These are phyloP conservation scores for Pachyrhynchus sulphureomaculatus DNA, from an alignment of 1,140 invertebrate genomes.

Conservation along the genomic window DNA sequence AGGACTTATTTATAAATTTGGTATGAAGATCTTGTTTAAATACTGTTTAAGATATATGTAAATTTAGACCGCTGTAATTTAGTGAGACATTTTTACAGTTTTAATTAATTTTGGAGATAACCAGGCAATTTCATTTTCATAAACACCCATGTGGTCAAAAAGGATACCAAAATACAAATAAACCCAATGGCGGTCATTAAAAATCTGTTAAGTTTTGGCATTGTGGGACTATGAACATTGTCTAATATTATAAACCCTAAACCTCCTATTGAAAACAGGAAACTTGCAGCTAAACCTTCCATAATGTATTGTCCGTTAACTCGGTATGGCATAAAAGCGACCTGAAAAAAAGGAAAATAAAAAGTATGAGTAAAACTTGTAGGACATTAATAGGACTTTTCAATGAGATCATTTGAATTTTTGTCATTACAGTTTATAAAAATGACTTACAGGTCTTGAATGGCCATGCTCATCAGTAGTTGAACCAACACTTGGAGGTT, in stretches of 20 bases:
- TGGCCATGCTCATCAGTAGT: constrained; percentile 97
- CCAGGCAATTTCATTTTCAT: constrained; percentile 98
- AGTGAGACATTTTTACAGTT: too few species aligned
- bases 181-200: constrained; percentile 91
- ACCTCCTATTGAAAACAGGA: constrained; percentile 93
- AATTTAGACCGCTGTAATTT: too few species aligned
- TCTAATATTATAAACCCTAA: constrained; percentile 96
- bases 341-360: constrained; percentile 55
- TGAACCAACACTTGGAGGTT: constrained; percentile 95
- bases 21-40: too few species aligned
- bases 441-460: constrained; percentile 75
- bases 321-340: constrained; percentile 97
- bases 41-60: too few species aligned
- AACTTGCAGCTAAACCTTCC: constrained; percentile 96
- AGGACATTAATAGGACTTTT: too few species aligned
- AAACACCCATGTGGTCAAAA: constrained; percentile 96
- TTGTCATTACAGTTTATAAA: too few species aligned
- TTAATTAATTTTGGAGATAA: constrained; percentile 62
- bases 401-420: too few species aligned
- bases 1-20: too few species aligned
- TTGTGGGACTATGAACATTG: constrained; percentile 87
- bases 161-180: constrained; percentile 89
- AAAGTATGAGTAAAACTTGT: too few species aligned
- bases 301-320: constrained; percentile 99
- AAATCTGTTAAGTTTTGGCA: constrained; percentile 89